Conservation (phyloP, 2,113 vertebrate genomes). For the Haemorhous mexicanus region DNA sequence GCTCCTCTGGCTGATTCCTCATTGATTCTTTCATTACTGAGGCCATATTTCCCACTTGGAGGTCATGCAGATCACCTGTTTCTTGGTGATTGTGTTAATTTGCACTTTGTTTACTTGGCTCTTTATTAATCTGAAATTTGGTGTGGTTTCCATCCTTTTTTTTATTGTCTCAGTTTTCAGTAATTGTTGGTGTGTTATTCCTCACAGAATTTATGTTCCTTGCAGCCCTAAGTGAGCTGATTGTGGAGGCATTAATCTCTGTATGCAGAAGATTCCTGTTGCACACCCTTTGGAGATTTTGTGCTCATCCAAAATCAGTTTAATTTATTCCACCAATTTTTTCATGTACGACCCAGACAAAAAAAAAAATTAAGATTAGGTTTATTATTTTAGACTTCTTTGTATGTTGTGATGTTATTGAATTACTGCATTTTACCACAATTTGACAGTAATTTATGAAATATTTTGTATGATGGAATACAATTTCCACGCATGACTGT, state of each 20-base stretch:
- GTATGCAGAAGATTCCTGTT: background rate
- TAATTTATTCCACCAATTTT: background rate
- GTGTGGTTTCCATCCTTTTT: background rate
- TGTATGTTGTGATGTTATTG: background rate
- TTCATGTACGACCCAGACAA: background rate
- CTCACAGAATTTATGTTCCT: background rate
- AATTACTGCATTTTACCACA: background rate
- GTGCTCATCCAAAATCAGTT: background rate
- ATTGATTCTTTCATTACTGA: background rate
- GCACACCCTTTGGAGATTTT: background rate
- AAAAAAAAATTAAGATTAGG: background rate
- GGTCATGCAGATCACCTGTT: fast-evolving
- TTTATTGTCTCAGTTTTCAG: background rate
- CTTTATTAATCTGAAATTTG: background rate
- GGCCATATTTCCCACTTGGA: background rate
- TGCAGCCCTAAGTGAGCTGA: background rate
- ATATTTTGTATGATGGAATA: background rate
- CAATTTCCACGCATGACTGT: background rate
- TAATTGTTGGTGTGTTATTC: background rate
- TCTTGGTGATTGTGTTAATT: background rate
- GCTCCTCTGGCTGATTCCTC: background rate
- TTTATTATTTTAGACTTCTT: background rate
- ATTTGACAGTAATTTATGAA: background rate
- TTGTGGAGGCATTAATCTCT: background rate
- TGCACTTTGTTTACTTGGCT: background rate